Base-by-base conservation (phyloP, 2,797 vertebrate genomes). In the Huso huso region DNA sequence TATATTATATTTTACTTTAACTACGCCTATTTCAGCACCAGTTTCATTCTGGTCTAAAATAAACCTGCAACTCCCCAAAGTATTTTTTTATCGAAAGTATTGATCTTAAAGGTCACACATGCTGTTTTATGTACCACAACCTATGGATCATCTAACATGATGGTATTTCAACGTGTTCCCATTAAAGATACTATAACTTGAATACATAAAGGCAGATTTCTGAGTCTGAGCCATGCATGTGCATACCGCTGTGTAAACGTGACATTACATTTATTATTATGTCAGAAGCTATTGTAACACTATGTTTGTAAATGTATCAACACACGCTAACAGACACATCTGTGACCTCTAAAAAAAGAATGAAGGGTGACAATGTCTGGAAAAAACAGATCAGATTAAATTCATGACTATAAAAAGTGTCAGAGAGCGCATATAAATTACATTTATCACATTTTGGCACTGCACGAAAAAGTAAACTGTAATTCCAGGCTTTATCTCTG, bases 401-500 rank as follows among this genome's bases (percentile, higher is more conserved):
- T 57, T 15, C 48, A 64, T 50, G 23, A 58, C 53, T 64, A 12
- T 64, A 48, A 63, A 63, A 18, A 7, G 49, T 23, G 15, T 37
- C 60, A 11, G 37, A 12, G 6, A 51, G 59, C 12, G 58, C 55
- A 64, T 51, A 64, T 64, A 58, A 64, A 58, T 57, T 58, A 59
- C 55, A 59, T 51, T 63, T 63, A 69, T 58, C 61, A 59, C 15
- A 50, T 13, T 61, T 61, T 49, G 12, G n/a, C 62, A 13, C 52
- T 69, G 67, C 52, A 55, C 23, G 48, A 10, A 13, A 69, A 48
- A 48, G 61, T 58, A 49, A 64, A 51, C 76, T 75, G 78, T 82
- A 80, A 82, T 82, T 79, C 81, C 77, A 71, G 76, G 78, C 75
- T 80, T 78, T 77, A 83, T 84, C 77, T 77, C 70, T 73, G 69